Conservation (phyloP, 2,888 invertebrate genomes). For the Latrodectus hesperus region DNA sequence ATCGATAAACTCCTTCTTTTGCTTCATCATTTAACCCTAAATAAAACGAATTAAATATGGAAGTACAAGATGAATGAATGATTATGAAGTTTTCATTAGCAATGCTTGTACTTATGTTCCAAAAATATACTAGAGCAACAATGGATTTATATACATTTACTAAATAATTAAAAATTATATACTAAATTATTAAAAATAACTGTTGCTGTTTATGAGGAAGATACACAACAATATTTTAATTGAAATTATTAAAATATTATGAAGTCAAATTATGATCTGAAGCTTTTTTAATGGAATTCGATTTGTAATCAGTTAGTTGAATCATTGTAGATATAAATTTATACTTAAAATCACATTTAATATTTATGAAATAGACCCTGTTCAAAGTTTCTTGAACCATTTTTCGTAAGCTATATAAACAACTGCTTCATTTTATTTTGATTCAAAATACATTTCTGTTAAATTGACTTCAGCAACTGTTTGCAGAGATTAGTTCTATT, state of each 20-base stretch:
- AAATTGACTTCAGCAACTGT: no score
- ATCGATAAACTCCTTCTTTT: constrained; percentile 72
- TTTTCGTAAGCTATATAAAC: no score
- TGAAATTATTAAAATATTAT: background rate
- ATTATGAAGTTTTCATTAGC: no score
- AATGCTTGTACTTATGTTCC: background rate
- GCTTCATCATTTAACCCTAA: constrained; percentile 72
- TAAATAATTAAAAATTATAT: background rate
- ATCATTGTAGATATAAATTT: no score
- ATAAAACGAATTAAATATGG: background rate
- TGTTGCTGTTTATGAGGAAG: background rate
- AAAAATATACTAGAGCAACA: background rate
- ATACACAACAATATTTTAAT: background rate
- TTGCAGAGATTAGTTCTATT: no score
- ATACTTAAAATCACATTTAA: no score
- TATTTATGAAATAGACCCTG: no score
- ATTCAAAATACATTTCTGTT: no score
- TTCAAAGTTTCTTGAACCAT: no score
- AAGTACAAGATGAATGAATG: no score
- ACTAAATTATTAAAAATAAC: background rate
- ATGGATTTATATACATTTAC: background rate
- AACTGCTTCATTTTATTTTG: no score
- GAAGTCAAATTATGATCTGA: background rate
- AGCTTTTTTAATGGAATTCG: background rate
- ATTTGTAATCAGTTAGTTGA: background rate